Conservation (phyloP, 2,888 invertebrate species). For the Diplolepis rosae region DNA sequence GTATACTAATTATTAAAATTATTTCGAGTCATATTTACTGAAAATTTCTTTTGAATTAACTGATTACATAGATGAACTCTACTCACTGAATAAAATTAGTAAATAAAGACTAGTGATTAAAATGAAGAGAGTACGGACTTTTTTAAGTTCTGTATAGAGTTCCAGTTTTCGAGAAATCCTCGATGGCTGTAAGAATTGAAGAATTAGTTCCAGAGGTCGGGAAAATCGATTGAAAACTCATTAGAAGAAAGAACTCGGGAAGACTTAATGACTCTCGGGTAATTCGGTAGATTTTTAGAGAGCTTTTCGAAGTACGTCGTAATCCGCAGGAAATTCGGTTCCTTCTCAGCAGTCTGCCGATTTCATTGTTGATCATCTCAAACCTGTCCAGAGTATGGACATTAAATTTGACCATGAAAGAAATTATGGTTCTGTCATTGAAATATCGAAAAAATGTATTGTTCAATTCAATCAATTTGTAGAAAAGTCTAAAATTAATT, state of each 20-base stretch:
- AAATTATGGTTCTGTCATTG: slow-evolving; percentile 20
- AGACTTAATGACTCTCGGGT: slow-evolving; percentile 30
- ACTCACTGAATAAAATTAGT: too few species aligned
- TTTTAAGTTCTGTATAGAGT: too few species aligned
- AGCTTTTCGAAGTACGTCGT: slow-evolving; percentile 23
- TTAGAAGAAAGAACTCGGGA: slow-evolving; percentile 31
- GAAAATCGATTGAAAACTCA: slow-evolving; percentile 30
- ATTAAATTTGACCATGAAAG: slow-evolving; percentile 18
- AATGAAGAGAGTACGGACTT: too few species aligned
- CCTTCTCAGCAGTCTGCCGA: slow-evolving; percentile 24
- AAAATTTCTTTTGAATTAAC: too few species aligned
- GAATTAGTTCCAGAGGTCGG: slow-evolving; percentile 16
- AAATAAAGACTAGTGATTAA: too few species aligned
- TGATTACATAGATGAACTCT: too few species aligned
- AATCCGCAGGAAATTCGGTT: slow-evolving; percentile 28
- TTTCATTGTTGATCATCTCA: slow-evolving; percentile 29
- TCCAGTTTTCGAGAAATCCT: background rate
- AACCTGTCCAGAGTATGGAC: slow-evolving; percentile 14
- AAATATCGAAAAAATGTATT: slow-evolving; percentile 4
- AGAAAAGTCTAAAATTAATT: too few species aligned
- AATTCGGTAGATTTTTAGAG: slow-evolving; percentile 31
- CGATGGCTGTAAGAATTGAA: background rate
- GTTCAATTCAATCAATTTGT: background rate
- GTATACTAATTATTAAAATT: too few species aligned
- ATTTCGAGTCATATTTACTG: too few species aligned